Evolutionary conservation across 2,888 invertebrate genomes (phyloP).

Genomic region (Sesia bembeciformis): DNA sequence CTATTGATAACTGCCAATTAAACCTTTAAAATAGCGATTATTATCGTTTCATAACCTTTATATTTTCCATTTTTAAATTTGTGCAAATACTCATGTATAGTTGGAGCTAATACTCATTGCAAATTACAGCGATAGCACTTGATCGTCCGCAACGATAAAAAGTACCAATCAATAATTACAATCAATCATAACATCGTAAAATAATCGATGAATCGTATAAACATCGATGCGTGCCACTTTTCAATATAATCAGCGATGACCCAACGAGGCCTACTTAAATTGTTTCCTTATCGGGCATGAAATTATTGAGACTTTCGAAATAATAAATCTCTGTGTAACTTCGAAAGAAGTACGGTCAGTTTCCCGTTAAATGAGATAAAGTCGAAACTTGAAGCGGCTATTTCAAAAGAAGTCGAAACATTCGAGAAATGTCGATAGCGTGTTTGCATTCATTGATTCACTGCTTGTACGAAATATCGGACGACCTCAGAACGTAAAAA

Average conservation of each 20-base stretch:
- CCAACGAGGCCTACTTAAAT: constrained; percentile 23
- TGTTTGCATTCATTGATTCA: constrained; percentile 3
- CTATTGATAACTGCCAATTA: not conserved
- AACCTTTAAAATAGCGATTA: not conserved
- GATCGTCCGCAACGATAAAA: too few relatives aligned
- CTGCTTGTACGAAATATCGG: not conserved
- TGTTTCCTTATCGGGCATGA: constrained; percentile 35
- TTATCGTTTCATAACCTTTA: not conserved
- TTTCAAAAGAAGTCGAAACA: constrained; percentile 43
- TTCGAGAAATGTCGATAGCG: constrained; percentile 30
- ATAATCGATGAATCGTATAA: not conserved
- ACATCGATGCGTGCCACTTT: constrained; percentile 1
- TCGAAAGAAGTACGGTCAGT: constrained; percentile 29
- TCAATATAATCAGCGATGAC: constrained; percentile 13
- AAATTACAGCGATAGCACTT: too few relatives aligned
- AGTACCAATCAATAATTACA: too few relatives aligned
- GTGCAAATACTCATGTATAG: too few relatives aligned
- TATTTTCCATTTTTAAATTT: not conserved
- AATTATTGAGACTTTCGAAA: constrained; percentile 34
- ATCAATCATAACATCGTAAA: not conserved
- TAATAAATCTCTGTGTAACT: constrained; percentile 33
- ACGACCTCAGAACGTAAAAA: not conserved
- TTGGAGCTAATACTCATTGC: too few relatives aligned
- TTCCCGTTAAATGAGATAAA: constrained; percentile 45
- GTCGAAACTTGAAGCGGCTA: constrained; percentile 38